Evolutionary conservation across 2,797 vertebrate species (phyloP).

Genomic region (Acanthurus lineatus): DNA sequence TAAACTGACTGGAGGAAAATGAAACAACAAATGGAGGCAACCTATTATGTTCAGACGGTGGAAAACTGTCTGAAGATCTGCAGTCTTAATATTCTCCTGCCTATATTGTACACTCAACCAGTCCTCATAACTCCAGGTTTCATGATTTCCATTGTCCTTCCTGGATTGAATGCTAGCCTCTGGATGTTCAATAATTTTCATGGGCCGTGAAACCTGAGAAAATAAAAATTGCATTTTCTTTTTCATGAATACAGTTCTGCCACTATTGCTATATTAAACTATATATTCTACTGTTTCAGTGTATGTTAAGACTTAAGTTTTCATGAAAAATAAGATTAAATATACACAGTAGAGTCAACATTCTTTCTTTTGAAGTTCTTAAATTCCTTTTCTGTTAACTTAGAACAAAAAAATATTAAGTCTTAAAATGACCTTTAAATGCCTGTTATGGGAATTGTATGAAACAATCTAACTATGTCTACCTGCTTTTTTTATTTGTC

Average conservation of each 20-base stretch:
- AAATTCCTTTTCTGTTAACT: neutral
- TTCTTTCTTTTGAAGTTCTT: neutral
- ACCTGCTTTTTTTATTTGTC: slow-evolving; percentile 32
- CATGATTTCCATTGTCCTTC: slow-evolving; percentile 19
- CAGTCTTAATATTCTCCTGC: slow-evolving; percentile 5
- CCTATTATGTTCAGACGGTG: slow-evolving; percentile 8
- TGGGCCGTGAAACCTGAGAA: slow-evolving; percentile 24
- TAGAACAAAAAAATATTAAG: neutral
- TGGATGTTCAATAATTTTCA: slow-evolving; percentile 23
- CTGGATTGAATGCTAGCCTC: slow-evolving; percentile 11
- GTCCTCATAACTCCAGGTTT: slow-evolving; percentile 20
- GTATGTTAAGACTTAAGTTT: neutral
- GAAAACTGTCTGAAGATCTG: slow-evolving; percentile 6
- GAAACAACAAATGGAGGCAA: neutral
- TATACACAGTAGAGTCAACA: neutral
- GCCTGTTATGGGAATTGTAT: neutral
- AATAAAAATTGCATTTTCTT: slow-evolving; percentile 17
- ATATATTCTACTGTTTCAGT: neutral
- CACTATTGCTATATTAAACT: neutral
- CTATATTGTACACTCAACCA: slow-evolving; percentile 1
- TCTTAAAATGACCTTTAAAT: neutral
- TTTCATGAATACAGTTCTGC: neutral
- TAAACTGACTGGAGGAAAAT: neutral
- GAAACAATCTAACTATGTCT: slow-evolving; percentile 5
- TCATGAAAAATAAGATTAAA: neutral